Conservation (phyloP, 2,797 vertebrate species). For the Enteromius unitaeniatus region DNA sequence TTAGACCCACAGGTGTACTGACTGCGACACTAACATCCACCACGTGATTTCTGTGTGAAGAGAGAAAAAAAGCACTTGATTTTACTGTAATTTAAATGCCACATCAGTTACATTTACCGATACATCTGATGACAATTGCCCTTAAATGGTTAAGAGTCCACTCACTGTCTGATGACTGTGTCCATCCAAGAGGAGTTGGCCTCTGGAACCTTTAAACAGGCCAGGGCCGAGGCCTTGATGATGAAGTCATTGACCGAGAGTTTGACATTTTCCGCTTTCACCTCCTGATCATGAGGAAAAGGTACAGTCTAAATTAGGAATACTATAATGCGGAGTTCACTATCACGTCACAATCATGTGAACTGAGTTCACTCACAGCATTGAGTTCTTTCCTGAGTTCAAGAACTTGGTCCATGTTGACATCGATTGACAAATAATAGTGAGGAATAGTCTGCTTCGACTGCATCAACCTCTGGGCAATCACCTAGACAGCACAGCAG, state of each 20-base stretch:
- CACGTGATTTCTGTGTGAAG: slow-evolving; percentile 90
- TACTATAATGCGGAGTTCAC: not conserved
- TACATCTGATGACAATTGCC: not conserved
- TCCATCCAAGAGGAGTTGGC: slow-evolving; percentile 99
- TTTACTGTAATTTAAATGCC: not conserved
- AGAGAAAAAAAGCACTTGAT: slow-evolving; percentile 3
- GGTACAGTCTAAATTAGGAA: not conserved
- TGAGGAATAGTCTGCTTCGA: slow-evolving; percentile 99
- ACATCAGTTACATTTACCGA: too few species aligned
- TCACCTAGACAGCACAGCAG: slow-evolving; percentile 80
- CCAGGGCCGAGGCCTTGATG: slow-evolving; percentile 94
- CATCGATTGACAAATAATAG: slow-evolving; percentile 95
- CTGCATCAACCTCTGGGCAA: slow-evolving; percentile 95
- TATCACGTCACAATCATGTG: not conserved
- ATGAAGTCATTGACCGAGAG: slow-evolving; percentile 98
- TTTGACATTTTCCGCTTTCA: slow-evolving; percentile 88
- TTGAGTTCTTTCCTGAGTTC: slow-evolving; percentile 93
- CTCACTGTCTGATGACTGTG: slow-evolving; percentile 97
- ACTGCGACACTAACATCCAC: slow-evolving; percentile 95
- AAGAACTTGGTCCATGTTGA: slow-evolving; percentile 94
- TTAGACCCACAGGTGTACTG: slow-evolving; percentile 91
- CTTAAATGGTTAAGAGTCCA: slow-evolving; percentile 16
- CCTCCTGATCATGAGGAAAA: slow-evolving; percentile 77
- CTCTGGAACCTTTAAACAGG: slow-evolving; percentile 96
- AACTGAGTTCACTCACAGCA: slow-evolving; percentile 75